Percentiles rank a stretch among this genome's conserved stretches.
Conservation (phyloP, 2,113 vertebrate genomes). For the Albula goreensis region DNA sequence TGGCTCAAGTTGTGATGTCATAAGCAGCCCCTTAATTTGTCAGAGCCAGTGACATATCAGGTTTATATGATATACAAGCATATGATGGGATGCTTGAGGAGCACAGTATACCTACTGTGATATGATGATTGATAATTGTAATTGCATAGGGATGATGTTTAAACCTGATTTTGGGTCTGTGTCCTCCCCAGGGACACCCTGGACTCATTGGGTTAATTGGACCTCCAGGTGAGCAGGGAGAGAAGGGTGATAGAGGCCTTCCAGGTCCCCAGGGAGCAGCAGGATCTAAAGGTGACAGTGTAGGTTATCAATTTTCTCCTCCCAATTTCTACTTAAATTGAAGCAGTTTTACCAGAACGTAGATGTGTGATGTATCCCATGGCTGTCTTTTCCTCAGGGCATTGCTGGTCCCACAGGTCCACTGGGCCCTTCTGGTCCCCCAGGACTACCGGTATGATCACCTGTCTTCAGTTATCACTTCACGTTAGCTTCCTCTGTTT, state of each 20-base stretch:
- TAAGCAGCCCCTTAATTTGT: neutral
- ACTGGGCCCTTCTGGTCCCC: conserved; percentile 79
- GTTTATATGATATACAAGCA: neutral
- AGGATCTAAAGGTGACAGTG: conserved; percentile 93
- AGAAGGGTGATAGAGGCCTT: conserved; percentile 93
- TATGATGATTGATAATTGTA: no score
- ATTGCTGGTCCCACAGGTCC: conserved; percentile 79
- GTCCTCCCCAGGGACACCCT: conserved; percentile 81
- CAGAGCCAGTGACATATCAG: neutral
- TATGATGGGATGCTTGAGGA: neutral
- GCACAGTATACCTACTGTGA: neutral
- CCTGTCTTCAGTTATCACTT: neutral
- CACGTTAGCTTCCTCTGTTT: neutral
- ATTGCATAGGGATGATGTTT: no score
- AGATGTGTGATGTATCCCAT: neutral
- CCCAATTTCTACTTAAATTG: neutral
- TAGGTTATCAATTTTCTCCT: conserved; percentile 45
- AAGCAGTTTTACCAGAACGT: neutral
- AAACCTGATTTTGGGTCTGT: neutral
- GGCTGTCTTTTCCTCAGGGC: conserved; percentile 68
- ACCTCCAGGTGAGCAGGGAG: conserved; percentile 90
- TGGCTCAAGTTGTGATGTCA: no score
- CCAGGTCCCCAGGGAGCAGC: conserved; percentile 86
- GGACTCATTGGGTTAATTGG: conserved; percentile 95
- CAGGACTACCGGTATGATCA: conserved; percentile 84